phyloP scores from a whole-genome alignment of 2,113 vertebrate genomes.

The Bubalus kerabau region DNA sequence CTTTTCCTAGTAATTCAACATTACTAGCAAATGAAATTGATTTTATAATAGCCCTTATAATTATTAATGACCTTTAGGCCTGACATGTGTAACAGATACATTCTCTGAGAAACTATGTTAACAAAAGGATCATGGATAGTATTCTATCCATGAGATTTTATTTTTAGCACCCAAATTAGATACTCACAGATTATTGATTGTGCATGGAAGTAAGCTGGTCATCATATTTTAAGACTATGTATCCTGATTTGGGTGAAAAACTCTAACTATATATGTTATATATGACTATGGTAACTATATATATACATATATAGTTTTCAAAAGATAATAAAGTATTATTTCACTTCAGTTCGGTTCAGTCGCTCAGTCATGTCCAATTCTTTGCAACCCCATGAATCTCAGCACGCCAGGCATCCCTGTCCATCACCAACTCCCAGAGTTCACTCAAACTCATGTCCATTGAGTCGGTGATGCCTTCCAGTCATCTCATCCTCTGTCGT shows the following conservation, averaged over 20 bases:
- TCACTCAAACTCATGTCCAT: no score
- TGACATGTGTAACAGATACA: neutral
- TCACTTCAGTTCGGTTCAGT: no score
- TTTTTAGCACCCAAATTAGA: constrained; percentile 1
- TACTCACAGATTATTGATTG: neutral
- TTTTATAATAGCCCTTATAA: neutral
- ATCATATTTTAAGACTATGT: neutral
- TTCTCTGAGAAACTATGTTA: neutral
- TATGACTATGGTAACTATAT: neutral
- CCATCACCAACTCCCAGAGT: no score
- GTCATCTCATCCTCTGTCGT: no score
- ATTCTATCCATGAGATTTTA: neutral
- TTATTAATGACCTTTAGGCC: neutral
- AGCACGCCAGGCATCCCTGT: no score
- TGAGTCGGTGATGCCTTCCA: no score
- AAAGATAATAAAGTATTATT: neutral
- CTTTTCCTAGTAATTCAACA: constrained; percentile 25
- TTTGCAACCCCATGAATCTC: no score
- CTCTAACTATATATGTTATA: neutral
- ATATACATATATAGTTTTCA: neutral
- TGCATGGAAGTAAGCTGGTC: neutral
- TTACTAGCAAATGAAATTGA: neutral
- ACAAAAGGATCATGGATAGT: neutral
- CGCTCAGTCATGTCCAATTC: no score
- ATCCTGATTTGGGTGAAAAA: neutral